Evolutionary conservation across 2,113 vertebrate species (phyloP).

Genomic region (Nansenia antarctica): DNA sequence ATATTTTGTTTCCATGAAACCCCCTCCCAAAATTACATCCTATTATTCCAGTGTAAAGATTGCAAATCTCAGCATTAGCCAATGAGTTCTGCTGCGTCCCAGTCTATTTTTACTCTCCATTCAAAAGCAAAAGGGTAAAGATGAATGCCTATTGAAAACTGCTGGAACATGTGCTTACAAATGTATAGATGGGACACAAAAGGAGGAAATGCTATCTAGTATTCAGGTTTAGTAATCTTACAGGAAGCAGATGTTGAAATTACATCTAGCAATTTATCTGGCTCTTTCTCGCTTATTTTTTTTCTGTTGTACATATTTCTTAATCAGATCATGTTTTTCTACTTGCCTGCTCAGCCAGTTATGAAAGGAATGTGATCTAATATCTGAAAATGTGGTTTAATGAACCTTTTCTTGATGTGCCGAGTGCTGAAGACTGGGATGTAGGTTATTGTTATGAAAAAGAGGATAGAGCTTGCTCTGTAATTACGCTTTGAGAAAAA

Average conservation of each 20-base stretch:
- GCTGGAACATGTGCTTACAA: constrained; percentile 44
- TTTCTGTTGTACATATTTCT: constrained; percentile 46
- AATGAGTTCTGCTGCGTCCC: constrained; percentile 10
- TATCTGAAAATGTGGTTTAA: constrained; percentile 71
- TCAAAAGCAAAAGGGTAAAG: constrained; percentile 29
- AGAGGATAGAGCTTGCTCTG: constrained; percentile 33
- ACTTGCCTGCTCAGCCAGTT: constrained; percentile 47
- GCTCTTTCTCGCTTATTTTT: constrained; percentile 44
- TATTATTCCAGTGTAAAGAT: too few relatives aligned
- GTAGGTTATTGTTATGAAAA: constrained; percentile 66
- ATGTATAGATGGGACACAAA: constrained; percentile 42
- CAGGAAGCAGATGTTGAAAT: constrained; percentile 59
- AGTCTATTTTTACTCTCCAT: constrained; percentile 43
- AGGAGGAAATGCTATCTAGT: constrained; percentile 32
- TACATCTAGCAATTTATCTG: constrained; percentile 52
- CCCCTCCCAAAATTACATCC: too few relatives aligned
- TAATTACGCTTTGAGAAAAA: constrained; percentile 50
- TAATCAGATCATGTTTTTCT: constrained; percentile 53
- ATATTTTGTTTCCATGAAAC: too few relatives aligned
- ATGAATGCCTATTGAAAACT: constrained; percentile 45
- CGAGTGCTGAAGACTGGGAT: constrained; percentile 51
- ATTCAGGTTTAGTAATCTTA: constrained; percentile 58
- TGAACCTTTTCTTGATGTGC: constrained; percentile 63
- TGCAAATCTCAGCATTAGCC: too few relatives aligned
- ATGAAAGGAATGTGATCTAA: constrained; percentile 67